Evolutionary conservation across 1,140 invertebrate genomes (phyloP).

Genomic region (Eumaeus atala): DNA sequence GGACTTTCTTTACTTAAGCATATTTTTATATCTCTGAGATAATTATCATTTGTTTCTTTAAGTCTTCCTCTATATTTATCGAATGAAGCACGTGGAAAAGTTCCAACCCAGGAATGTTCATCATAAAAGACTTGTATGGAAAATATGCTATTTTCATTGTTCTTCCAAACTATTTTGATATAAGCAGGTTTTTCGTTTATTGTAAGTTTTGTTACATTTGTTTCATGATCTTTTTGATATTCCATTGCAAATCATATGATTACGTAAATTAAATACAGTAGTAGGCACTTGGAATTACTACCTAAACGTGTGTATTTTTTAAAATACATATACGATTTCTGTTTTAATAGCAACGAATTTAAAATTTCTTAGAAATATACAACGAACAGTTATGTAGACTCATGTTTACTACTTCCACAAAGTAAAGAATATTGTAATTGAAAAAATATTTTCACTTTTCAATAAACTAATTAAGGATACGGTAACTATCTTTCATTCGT

Average conservation of each 20-base stretch:
- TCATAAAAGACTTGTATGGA: slow-evolving; percentile 38
- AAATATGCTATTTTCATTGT: slow-evolving; percentile 37
- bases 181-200: slow-evolving; percentile 32
- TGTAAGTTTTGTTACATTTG: slow-evolving; percentile 31
- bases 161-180: slow-evolving; percentile 39
- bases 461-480: too few species aligned
- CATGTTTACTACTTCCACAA: too few species aligned
- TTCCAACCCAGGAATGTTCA: slow-evolving; percentile 39
- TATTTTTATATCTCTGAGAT: slow-evolving; percentile 34
- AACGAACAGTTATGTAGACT: too few species aligned
- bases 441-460: too few species aligned
- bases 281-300: too few species aligned
- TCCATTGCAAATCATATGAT: slow-evolving; percentile 9
- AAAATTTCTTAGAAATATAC: too few species aligned
- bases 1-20: slow-evolving; percentile 25
- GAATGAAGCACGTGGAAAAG: slow-evolving; percentile 34
- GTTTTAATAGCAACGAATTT: too few species aligned
- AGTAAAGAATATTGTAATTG: too few species aligned
- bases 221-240: slow-evolving; percentile 1
- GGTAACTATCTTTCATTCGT: too few species aligned
- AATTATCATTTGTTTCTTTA: slow-evolving; percentile 38
- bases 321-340: too few species aligned
- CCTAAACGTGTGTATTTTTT: too few species aligned
- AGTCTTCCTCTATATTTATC: slow-evolving; percentile 30
- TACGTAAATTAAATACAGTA: too few species aligned